phyloP scores from a whole-genome alignment of 2,797 vertebrate genomes.

The Epinephelus malabaricus region DNA sequence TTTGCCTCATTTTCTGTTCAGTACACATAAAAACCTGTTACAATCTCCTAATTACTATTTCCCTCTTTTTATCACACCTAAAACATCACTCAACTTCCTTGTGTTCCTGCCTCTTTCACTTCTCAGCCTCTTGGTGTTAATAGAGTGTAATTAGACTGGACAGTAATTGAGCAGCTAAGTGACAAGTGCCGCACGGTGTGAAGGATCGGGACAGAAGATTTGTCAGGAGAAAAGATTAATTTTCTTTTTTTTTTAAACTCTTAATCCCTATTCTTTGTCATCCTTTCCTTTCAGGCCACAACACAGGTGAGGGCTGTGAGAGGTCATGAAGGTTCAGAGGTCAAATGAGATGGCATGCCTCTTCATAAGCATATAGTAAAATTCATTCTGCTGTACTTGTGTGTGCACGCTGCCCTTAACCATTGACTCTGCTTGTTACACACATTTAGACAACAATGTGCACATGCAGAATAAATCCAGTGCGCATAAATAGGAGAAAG shows the following conservation, averaged over 20 bases:
- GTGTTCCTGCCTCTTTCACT: slow-evolving; percentile 20
- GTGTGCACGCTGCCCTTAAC: background rate
- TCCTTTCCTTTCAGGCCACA: background rate
- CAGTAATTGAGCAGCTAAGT: slow-evolving; percentile 69
- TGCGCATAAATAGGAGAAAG: too few species aligned
- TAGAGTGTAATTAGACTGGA: slow-evolving; percentile 68
- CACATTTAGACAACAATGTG: background rate
- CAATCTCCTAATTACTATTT: slow-evolving; percentile 24
- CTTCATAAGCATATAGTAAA: background rate
- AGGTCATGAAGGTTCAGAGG: slow-evolving; percentile 6
- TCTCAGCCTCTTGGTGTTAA: slow-evolving; percentile 37
- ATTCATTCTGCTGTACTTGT: background rate
- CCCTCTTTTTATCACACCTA: background rate
- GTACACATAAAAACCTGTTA: slow-evolving; percentile 33
- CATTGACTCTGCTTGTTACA: background rate
- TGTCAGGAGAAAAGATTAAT: slow-evolving; percentile 12
- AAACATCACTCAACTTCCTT: slow-evolving; percentile 32
- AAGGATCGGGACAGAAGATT: slow-evolving; percentile 26
- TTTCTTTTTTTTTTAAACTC: background rate
- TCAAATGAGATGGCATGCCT: slow-evolving; percentile 4
- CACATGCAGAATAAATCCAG: background rate
- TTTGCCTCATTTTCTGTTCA: background rate
- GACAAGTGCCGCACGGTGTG: slow-evolving; percentile 30
- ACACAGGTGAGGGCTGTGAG: background rate
- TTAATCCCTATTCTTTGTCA: background rate